Conservation (phyloP, 2,113 vertebrate genomes). For the Anolis sagrei region DNA sequence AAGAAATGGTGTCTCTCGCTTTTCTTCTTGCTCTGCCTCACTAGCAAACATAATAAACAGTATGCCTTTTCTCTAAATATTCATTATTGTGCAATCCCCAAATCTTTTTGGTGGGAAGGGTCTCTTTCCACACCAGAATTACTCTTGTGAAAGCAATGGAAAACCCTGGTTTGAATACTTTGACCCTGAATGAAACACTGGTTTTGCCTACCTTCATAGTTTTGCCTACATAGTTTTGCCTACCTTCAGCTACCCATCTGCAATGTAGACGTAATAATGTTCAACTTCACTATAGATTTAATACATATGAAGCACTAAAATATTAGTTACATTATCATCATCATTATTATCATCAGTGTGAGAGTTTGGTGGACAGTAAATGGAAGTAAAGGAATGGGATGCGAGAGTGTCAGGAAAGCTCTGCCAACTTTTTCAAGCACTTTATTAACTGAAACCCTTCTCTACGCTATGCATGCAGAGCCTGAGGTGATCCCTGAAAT, state of each 20-base stretch:
- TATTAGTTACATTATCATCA: no score
- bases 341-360: no score
- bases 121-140: background rate
- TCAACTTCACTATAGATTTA: background rate
- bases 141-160: no score
- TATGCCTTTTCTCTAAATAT: background rate
- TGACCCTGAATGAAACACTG: no score
- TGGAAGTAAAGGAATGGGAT: background rate
- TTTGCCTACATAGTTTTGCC: background rate
- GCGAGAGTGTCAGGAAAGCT: background rate
- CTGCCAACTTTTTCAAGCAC: background rate
- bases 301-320: background rate
- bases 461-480: background rate
- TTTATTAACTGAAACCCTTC: background rate
- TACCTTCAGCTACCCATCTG: background rate
- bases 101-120: background rate
- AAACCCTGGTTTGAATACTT: no score
- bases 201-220: background rate
- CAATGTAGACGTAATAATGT: background rate
- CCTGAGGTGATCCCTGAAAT: background rate
- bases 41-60: no score
- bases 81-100: background rate
- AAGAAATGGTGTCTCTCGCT: no score
- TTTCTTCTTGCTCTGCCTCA: no score
- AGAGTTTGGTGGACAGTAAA: background rate